These are phyloP conservation scores for Ctenomys sociabilis DNA, from an alignment of 2,113 vertebrate genomes.

Conservation along the genomic window DNA sequence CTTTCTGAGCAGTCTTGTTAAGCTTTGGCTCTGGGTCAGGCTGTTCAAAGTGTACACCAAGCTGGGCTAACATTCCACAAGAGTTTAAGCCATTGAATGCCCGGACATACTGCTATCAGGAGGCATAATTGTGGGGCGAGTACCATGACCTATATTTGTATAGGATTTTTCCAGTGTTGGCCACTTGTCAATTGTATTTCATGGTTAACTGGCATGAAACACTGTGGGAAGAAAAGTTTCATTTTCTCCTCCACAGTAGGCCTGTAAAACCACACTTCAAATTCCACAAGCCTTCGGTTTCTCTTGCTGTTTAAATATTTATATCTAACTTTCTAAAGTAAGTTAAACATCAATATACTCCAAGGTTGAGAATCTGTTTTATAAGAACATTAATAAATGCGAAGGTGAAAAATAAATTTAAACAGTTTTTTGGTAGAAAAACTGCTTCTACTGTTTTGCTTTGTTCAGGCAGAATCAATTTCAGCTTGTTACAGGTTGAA, in stretches of 20 bases:
- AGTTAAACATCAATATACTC: slow-evolving; percentile 56
- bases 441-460: slow-evolving; percentile 25
- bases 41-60: slow-evolving; percentile 34
- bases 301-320: slow-evolving; percentile 64
- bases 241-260: slow-evolving; percentile 65
- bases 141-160: slow-evolving; percentile 63
- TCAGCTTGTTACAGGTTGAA: slow-evolving; percentile 62
- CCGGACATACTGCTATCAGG: slow-evolving; percentile 59
- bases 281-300: not conserved
- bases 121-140: slow-evolving; percentile 43
- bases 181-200: slow-evolving; percentile 75
- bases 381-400: slow-evolving; percentile 53
- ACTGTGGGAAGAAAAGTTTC: slow-evolving; percentile 58
- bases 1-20: not conserved
- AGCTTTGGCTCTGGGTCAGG: slow-evolving; percentile 1
- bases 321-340: slow-evolving; percentile 47
- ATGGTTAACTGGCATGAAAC: slow-evolving; percentile 69
- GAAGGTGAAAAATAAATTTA: slow-evolving; percentile 55
- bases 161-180: slow-evolving; percentile 67
- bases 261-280: slow-evolving; percentile 42
- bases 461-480: slow-evolving; percentile 46
- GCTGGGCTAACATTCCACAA: slow-evolving; percentile 42
- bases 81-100: slow-evolving; percentile 68
- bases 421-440: slow-evolving; percentile 39
- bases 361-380: slow-evolving; percentile 50